Evolutionary conservation across 2,888 invertebrate genomes (phyloP).

Genomic region (Malacosoma neustria): DNA sequence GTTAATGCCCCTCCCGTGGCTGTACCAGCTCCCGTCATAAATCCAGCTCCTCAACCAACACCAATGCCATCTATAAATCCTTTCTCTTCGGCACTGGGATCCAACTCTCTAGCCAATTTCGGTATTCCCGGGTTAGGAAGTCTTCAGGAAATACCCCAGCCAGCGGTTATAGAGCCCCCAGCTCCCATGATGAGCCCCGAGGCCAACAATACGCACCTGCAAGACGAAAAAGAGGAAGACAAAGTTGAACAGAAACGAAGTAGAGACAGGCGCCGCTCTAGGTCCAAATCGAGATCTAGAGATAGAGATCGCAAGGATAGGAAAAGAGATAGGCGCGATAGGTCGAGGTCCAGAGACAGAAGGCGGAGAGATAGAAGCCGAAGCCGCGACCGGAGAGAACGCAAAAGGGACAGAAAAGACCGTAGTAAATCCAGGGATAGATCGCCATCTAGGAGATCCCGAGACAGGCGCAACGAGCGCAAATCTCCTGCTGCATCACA

Average conservation of each 20-base stretch:
- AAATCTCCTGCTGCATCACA: conserved; percentile 48
- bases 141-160: conserved; percentile 61
- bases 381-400: conserved; percentile 67
- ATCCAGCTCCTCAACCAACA: conserved; percentile 16
- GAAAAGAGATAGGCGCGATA: conserved; percentile 63
- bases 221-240: conserved; percentile 43
- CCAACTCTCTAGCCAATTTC: conserved; percentile 32
- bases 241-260: conserved; percentile 34
- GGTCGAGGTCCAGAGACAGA: conserved; percentile 75
- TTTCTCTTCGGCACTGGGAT: conserved; percentile 44
- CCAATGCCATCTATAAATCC: conserved; percentile 24
- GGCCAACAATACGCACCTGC: conserved; percentile 21
- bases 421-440: conserved; percentile 75
- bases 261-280: conserved; percentile 39
- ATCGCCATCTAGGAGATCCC: conserved; percentile 59
- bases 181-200: conserved; percentile 43
- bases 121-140: conserved; percentile 60
- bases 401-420: conserved; percentile 66
- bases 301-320: conserved; percentile 56
- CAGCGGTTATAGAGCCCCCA: conserved; percentile 62
- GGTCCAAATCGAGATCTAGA: conserved; percentile 44
- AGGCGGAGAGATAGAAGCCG: conserved; percentile 75
- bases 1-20: conserved; percentile 17
- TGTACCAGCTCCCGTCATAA: conserved; percentile 21
- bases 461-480: conserved; percentile 64